Evolutionary conservation across 30 jellyfish, hydroid and myxozoan genomes (phyloP), one percentile per base, ranked within the genome.

Genomic region (Aurelia sp.): DNA sequence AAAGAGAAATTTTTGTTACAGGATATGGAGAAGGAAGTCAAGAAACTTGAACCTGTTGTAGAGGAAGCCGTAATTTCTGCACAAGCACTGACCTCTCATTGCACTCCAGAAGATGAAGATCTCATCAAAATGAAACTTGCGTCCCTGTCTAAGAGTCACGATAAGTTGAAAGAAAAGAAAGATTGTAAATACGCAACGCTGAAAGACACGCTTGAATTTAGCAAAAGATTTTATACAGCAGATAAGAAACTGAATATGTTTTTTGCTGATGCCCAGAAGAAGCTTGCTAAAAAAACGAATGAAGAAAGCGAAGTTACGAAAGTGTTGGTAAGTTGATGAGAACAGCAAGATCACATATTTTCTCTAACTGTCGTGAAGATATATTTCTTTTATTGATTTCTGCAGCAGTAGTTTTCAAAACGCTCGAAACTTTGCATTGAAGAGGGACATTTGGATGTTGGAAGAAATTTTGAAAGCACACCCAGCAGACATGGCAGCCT

Each of bases 71-170:
- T 60, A 23, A 35, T 48, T 4, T 88, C 91, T 68, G 86, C 82
- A 51, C 78, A 80, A 51, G 89, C 82, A 16, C 82, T 91, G 80
- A 76, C 69, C 81, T 83, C 85, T 6, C 78, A 64, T 35, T 91
- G 98, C 76, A 67, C 90, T 2, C 81, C 92, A 13, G 98, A 91
- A 15, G 96, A 91, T 30, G 78, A 76, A 13, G 90, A 67, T 17
- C 67, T 81, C 72, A 37, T 86, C 33, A 77, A 85, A 19, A 86
- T 58, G 11, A 91, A 86, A 72, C 58, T 80, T 41, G 92, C 71
- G 37, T 47, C 73, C 41, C 62, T 91, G 64, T 61, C 69, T 16
- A 58, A 91, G 11, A 73, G 79, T 33, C 21, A 35, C 59, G 78
- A 65, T 20, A 35, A 41, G 12, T 58, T 91, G 66, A 59, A 61